phyloP scores from a whole-genome alignment of 64 coral and sea anemone species.

The Stichodactyla mertensii region DNA sequence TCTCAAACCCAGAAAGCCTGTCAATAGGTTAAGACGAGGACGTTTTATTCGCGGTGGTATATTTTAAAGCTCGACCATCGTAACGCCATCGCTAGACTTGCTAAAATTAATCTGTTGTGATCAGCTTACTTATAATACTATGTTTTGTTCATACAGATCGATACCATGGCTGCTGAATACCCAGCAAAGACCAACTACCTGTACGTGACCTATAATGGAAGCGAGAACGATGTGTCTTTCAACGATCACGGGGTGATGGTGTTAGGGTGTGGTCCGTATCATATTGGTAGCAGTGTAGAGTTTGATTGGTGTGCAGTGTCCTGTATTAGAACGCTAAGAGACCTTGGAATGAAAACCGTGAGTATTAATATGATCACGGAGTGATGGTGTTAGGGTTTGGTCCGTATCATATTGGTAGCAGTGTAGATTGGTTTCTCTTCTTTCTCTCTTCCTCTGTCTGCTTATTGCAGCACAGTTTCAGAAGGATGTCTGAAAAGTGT shows the following conservation, averaged over 20 bases:
- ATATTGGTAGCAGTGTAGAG: conserved; percentile 99
- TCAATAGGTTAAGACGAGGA: too few relatives aligned
- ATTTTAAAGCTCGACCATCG: too few relatives aligned
- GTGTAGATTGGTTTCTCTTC: conserved; percentile 83
- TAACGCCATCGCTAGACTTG: too few relatives aligned
- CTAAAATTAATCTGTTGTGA: too few relatives aligned
- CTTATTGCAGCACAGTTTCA: neutral
- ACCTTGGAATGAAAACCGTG: conserved; percentile 83
- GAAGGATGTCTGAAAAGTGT: neutral
- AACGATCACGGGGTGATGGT: conserved; percentile 93
- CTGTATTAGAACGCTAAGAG: conserved; percentile 78
- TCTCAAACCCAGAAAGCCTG: too few relatives aligned
- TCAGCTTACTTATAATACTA: neutral
- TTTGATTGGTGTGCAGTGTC: conserved; percentile 99
- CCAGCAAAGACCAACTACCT: conserved; percentile 94
- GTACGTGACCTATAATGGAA: conserved; percentile 94
- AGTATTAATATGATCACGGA: conserved; percentile 18
- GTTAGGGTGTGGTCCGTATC: conserved; percentile 96
- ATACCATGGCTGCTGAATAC: conserved; percentile 98
- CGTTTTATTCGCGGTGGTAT: too few relatives aligned
- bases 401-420: conserved; percentile 99
- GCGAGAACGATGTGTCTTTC: conserved; percentile 82
- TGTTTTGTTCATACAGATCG: conserved; percentile 62
- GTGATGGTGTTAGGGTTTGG: conserved; percentile 96
- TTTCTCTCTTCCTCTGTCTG: neutral